A percentile compares a stretch with the other conserved stretches of the same genome.
Evolutionary conservation across 1,140 invertebrate genomes (phyloP).

Genomic region (Colletes latitarsis): DNA sequence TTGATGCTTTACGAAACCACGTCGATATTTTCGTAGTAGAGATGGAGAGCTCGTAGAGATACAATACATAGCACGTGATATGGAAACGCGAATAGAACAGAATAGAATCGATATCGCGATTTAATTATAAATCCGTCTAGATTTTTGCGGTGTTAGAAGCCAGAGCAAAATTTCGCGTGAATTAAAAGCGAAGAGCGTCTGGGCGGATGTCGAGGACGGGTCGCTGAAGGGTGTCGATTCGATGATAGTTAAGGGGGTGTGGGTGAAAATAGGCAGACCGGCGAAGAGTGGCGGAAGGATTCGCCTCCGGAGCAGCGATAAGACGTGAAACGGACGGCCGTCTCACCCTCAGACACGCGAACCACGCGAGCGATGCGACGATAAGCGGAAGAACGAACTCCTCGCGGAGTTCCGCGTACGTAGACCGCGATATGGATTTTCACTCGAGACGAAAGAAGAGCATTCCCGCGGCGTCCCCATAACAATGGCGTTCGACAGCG

Average conservation of each 20-base stretch:
- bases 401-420: conserved; percentile 1
- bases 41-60: too few species aligned
- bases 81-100: too few species aligned
- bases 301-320: conserved; percentile 26
- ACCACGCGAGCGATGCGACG: conserved; percentile 29
- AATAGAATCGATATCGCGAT: too few species aligned
- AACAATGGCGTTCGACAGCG: conserved; percentile 22
- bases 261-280: conserved; percentile 1
- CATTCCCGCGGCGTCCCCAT: conserved; percentile 16
- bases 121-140: neutral
- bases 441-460: conserved; percentile 52
- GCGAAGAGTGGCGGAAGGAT: neutral
- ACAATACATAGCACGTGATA: too few species aligned
- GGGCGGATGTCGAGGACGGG: neutral
- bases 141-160: neutral
- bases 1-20: too few species aligned
- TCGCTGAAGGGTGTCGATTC: conserved; percentile 17
- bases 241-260: conserved; percentile 3
- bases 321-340: conserved; percentile 36
- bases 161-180: neutral
- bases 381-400: neutral
- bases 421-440: conserved; percentile 46
- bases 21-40: too few species aligned
- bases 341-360: neutral
- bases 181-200: neutral